phyloP scores from a whole-genome alignment of 2,888 invertebrate genomes.

The Drosophila barbarae region DNA sequence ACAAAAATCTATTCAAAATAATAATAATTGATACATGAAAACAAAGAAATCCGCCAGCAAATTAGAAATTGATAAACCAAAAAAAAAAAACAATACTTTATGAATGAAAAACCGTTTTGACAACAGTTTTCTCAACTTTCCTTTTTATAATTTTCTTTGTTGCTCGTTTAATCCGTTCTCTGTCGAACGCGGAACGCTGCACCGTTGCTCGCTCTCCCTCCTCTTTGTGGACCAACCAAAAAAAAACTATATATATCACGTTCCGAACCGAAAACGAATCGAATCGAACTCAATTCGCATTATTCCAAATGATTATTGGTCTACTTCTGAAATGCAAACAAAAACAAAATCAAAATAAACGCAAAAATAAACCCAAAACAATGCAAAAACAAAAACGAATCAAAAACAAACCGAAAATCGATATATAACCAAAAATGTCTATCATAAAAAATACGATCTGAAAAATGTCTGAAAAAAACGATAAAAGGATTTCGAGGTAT shows the following conservation, averaged over 20 bases:
- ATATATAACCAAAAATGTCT: slow-evolving; percentile 48
- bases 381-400: slow-evolving; percentile 37
- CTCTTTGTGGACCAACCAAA: slow-evolving; percentile 39
- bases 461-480: slow-evolving; percentile 51
- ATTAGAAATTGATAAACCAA: slow-evolving; percentile 26
- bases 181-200: slow-evolving; percentile 79
- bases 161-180: slow-evolving; percentile 70
- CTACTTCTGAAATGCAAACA: slow-evolving; percentile 42
- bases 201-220: slow-evolving; percentile 65
- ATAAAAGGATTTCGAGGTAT: slow-evolving; percentile 81
- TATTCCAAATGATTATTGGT: slow-evolving; percentile 76
- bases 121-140: slow-evolving; percentile 63
- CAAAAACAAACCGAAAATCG: slow-evolving; percentile 46
- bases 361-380: slow-evolving; percentile 50
- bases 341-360: slow-evolving; percentile 30
- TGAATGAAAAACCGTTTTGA: slow-evolving; percentile 58
- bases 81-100: slow-evolving; percentile 33
- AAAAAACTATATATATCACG: slow-evolving; percentile 16
- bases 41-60: slow-evolving; percentile 33
- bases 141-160: slow-evolving; percentile 70
- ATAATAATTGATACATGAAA: slow-evolving; percentile 28
- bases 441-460: slow-evolving; percentile 53
- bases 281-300: slow-evolving; percentile 45
- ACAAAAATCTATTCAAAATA: slow-evolving; percentile 27
- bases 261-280: slow-evolving; percentile 22